Conservation (phyloP, 35 echinoderm and acorn worm species). For the Holothuria glaberrima region DNA sequence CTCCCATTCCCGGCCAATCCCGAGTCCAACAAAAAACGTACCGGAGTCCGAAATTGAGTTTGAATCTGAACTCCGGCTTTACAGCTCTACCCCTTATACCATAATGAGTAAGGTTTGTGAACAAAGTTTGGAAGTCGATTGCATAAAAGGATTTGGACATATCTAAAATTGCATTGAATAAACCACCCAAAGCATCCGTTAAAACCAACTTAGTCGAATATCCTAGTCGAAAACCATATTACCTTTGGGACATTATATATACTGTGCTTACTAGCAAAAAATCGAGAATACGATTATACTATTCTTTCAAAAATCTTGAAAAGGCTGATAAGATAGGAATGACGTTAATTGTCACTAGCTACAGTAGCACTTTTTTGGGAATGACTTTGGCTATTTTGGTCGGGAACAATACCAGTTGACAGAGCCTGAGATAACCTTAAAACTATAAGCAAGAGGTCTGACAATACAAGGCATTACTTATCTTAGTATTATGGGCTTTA, state of each 20-base stretch:
- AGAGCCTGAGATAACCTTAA: not conserved
- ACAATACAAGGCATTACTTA: not conserved
- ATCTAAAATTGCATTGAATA: not conserved
- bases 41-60: too few relatives aligned
- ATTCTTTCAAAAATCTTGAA: too few relatives aligned
- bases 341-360: not conserved
- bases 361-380: not conserved
- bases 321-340: not conserved
- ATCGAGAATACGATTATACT: too few relatives aligned
- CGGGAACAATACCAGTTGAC: not conserved
- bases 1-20: too few relatives aligned
- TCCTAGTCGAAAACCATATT: conserved; percentile 4
- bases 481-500: not conserved
- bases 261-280: not conserved
- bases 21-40: too few relatives aligned
- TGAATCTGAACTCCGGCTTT: too few relatives aligned
- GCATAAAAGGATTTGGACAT: too few relatives aligned
- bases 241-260: not conserved
- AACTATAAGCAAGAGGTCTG: not conserved
- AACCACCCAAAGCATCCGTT: not conserved
- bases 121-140: too few relatives aligned
- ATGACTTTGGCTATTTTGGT: not conserved
- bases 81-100: too few relatives aligned
- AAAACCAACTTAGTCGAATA: conserved; percentile 1
- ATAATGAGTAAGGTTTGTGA: too few relatives aligned